A percentile compares a stretch with the other conserved stretches of the same genome.
These are phyloP conservation scores for Ridgeia piscesae DNA, from an alignment of 1,140 invertebrate species.

Conservation along the genomic window DNA sequence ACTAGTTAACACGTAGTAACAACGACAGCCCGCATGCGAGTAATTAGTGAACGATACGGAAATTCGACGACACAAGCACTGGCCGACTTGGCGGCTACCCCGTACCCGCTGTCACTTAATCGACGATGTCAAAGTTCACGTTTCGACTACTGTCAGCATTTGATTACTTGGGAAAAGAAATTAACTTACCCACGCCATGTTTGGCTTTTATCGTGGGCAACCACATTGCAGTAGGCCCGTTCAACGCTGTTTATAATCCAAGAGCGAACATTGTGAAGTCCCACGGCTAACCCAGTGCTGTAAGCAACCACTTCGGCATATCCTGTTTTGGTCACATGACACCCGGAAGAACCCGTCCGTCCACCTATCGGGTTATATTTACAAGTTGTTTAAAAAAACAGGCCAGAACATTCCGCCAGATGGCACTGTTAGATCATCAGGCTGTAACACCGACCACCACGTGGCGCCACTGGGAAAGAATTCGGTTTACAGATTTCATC, in stretches of 20 bases:
- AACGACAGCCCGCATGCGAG: background rate
- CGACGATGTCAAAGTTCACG: background rate
- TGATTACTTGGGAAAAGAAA: background rate
- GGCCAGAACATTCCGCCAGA: background rate
- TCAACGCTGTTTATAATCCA: background rate
- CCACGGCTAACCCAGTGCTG: background rate
- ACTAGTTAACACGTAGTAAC: background rate
- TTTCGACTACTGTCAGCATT: background rate
- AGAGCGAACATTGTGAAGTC: background rate
- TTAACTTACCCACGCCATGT: slow-evolving; percentile 7
- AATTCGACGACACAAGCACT: background rate
- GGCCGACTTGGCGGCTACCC: too few species aligned
- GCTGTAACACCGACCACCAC: background rate
- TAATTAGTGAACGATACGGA: background rate
- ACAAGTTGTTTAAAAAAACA: background rate
- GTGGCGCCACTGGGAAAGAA: background rate
- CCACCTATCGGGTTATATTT: background rate
- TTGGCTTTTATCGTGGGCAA: slow-evolving; percentile 9
- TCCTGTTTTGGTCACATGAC: slow-evolving; percentile 4
- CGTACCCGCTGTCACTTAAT: too few species aligned
- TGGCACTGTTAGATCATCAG: background rate
- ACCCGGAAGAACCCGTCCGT: background rate
- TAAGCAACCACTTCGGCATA: background rate
- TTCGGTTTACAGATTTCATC: background rate
- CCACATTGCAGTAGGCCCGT: slow-evolving; percentile 1